These are phyloP conservation scores for Oxyura jamaicensis DNA, from an alignment of 2,113 vertebrate species.

Conservation along the genomic window DNA sequence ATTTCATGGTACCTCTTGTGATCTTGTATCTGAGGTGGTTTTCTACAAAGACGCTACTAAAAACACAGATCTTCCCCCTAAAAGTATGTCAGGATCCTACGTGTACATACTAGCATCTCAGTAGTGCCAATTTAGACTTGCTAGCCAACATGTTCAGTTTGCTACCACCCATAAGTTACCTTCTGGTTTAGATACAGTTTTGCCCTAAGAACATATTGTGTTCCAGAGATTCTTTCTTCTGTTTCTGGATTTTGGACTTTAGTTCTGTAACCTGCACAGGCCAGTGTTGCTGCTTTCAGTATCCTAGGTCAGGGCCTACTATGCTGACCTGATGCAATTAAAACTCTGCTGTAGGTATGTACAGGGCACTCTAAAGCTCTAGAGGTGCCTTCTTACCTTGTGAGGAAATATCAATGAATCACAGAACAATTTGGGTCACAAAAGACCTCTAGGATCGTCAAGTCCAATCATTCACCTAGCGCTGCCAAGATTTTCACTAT, in stretches of 20 bases:
- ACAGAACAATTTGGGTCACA: too few species aligned
- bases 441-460: too few species aligned
- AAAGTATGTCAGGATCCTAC: not conserved
- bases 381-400: not conserved
- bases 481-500: too few species aligned
- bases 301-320: not conserved
- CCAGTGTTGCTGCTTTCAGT: not conserved
- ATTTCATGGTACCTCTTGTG: not conserved
- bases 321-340: not conserved
- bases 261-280: not conserved
- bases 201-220: not conserved
- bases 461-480: too few species aligned
- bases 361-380: not conserved
- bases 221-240: not conserved
- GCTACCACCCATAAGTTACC: not conserved
- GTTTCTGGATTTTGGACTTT: not conserved
- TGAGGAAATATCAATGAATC: not conserved
- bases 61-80: not conserved
- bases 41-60: not conserved
- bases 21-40: not conserved
- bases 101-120: not conserved
- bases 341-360: not conserved
- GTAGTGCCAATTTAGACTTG: not conserved
- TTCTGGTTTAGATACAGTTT: not conserved
- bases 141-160: not conserved